A percentile compares a stretch with the other conserved stretches of the same genome.
phyloP scores from a whole-genome alignment of 1,140 invertebrate genomes.

The Diachasma alloeum region DNA sequence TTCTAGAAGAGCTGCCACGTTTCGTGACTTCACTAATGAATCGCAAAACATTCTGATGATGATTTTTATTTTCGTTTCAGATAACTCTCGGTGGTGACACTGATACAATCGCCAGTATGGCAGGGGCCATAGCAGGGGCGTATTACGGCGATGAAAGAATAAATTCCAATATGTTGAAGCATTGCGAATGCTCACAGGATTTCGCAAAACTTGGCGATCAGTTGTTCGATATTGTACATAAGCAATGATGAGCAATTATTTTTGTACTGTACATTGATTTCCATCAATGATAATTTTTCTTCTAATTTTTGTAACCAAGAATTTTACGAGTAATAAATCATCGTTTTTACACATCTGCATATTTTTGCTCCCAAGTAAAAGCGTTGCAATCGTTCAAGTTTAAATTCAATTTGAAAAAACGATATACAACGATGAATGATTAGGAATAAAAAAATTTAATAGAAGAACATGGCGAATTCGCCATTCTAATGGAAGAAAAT shows the following conservation, averaged over 20 bases:
- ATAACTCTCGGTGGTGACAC: conserved; percentile 82
- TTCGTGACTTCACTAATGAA: no score
- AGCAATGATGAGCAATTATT: background rate
- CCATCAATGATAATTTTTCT: background rate
- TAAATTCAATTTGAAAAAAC: no score
- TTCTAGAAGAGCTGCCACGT: no score
- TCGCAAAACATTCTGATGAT: background rate
- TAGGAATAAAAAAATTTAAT: no score
- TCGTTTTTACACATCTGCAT: no score
- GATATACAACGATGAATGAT: no score
- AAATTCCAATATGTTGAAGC: conserved; percentile 66
- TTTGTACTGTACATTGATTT: background rate
- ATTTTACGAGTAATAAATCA: no score
- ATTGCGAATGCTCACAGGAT: conserved; percentile 71
- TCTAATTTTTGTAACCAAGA: background rate
- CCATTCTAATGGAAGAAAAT: no score
- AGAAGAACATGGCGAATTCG: no score
- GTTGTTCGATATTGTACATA: conserved; percentile 49
- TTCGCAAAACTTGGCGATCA: conserved; percentile 65
- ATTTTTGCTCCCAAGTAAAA: no score
- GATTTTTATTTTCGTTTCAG: conserved; percentile 60
- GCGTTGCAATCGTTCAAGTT: no score
- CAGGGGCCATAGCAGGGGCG: conserved; percentile 79
- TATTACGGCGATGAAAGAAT: conserved; percentile 74
- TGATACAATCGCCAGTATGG: conserved; percentile 83